phyloP scores from a whole-genome alignment of 2,113 vertebrate genomes.

The Lichenostomus cassidix region DNA sequence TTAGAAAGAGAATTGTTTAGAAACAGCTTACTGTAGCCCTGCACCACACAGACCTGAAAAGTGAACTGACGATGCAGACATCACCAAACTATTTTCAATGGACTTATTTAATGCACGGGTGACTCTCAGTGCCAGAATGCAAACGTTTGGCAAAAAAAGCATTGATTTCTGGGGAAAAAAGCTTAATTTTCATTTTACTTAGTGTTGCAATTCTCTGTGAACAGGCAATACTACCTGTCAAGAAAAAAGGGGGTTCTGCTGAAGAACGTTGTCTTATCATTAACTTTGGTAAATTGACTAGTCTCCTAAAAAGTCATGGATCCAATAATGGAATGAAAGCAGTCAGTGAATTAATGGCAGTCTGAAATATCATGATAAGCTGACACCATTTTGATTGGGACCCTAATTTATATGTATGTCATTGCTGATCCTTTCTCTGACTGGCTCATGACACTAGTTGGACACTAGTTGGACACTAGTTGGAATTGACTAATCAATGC shows the following conservation, averaged over 20 bases:
- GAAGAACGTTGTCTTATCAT: neutral
- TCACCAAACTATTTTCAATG: neutral
- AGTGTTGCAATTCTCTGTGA: neutral
- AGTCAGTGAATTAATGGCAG: neutral
- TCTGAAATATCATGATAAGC: neutral
- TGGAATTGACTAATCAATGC: neutral
- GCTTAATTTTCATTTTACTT: neutral
- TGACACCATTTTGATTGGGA: neutral
- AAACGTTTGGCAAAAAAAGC: neutral
- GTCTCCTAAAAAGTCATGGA: neutral
- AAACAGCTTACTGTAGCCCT: neutral
- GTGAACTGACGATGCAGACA: neutral
- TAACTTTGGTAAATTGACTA: neutral
- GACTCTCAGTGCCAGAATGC: neutral
- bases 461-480: neutral
- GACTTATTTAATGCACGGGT: neutral
- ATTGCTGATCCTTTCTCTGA: neutral
- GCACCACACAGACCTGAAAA: conserved; percentile 11
- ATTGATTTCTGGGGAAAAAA: neutral
- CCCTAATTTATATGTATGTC: neutral
- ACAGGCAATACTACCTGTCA: neutral
- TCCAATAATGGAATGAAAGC: neutral
- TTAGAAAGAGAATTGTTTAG: conserved; percentile 4
- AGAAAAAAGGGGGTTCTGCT: neutral
- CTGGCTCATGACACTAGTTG: neutral